Evolutionary conservation across 2,888 invertebrate species (phyloP).

Genomic region (Odontocolon sp.): DNA sequence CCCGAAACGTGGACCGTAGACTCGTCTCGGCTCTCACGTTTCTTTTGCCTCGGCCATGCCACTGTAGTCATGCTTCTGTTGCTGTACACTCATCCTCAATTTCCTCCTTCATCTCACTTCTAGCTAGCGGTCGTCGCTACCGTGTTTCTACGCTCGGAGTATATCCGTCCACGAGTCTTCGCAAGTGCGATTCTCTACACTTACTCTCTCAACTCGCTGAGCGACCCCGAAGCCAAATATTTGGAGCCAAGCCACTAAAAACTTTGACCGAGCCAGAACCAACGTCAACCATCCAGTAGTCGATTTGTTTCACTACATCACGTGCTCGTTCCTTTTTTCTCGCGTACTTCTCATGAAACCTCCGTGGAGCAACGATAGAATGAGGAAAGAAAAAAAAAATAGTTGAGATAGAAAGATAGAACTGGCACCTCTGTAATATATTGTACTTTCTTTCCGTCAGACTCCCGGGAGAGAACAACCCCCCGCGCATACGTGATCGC

Average conservation of each 20-base stretch:
- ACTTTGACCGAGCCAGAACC: slow-evolving; percentile 77
- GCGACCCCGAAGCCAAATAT: slow-evolving; percentile 77
- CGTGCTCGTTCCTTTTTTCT: slow-evolving; percentile 68
- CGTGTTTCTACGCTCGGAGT: slow-evolving; percentile 32
- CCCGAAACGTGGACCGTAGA: slow-evolving; percentile 9
- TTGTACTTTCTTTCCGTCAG: slow-evolving; percentile 56
- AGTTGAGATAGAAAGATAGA: slow-evolving; percentile 48
- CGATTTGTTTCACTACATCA: slow-evolving; percentile 79
- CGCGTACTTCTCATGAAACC: slow-evolving; percentile 12
- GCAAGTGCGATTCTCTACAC: slow-evolving; percentile 40
- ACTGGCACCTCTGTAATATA: slow-evolving; percentile 55
- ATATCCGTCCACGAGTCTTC: slow-evolving; percentile 55
- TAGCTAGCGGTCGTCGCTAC: slow-evolving; percentile 5
- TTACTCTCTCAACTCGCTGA: slow-evolving; percentile 27
- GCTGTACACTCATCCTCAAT: slow-evolving; percentile 19
- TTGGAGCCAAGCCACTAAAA: slow-evolving; percentile 81
- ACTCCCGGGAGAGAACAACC: slow-evolving; percentile 47
- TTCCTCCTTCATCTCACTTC: slow-evolving; percentile 10
- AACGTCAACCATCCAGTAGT: slow-evolving; percentile 66
- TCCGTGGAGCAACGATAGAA: too few species aligned
- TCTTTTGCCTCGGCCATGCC: slow-evolving; percentile 30
- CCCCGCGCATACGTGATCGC: slow-evolving; percentile 23
- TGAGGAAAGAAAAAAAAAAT: slow-evolving; percentile 22
- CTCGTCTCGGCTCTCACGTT: slow-evolving; percentile 31
- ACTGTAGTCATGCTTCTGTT: too few species aligned